A percentile compares a stretch with the other conserved stretches of the same genome.
These are phyloP conservation scores for Daptonema setosum DNA, from an alignment of 2,888 invertebrate species.

Conservation along the genomic window DNA sequence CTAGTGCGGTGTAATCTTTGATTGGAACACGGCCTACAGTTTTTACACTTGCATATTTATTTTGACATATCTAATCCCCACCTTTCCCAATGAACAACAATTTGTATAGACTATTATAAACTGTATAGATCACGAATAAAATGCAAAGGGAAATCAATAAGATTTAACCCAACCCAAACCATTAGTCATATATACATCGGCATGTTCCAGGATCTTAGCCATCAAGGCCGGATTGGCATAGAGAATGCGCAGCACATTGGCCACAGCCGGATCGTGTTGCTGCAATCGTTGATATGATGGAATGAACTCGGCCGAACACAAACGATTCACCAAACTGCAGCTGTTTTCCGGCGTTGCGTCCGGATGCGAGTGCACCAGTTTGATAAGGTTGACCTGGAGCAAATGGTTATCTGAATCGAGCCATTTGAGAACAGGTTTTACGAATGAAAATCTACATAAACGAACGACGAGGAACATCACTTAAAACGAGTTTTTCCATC, in stretches of 20 bases:
- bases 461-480: no score
- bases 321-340: conserved; percentile 45
- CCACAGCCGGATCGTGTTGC: conserved; percentile 50
- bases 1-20: neutral
- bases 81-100: no score
- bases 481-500: no score
- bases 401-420: no score
- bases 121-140: no score
- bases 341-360: conserved; percentile 54
- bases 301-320: conserved; percentile 45
- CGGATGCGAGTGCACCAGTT: conserved; percentile 48
- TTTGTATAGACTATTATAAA: no score
- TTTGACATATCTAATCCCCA: no score
- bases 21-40: neutral
- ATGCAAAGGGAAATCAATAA: no score
- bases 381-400: conserved; percentile 31
- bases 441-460: no score
- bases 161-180: no score
- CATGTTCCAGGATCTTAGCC: conserved; percentile 45
- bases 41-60: neutral
- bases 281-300: conserved; percentile 58
- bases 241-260: conserved; percentile 43
- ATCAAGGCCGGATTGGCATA: conserved; percentile 45
- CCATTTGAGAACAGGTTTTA: no score
- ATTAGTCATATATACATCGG: no score